Percentiles rank a stretch among this genome's conserved stretches.
Evolutionary conservation across 2,888 invertebrate species (phyloP).

Genomic region (Mystacides longicornis): DNA sequence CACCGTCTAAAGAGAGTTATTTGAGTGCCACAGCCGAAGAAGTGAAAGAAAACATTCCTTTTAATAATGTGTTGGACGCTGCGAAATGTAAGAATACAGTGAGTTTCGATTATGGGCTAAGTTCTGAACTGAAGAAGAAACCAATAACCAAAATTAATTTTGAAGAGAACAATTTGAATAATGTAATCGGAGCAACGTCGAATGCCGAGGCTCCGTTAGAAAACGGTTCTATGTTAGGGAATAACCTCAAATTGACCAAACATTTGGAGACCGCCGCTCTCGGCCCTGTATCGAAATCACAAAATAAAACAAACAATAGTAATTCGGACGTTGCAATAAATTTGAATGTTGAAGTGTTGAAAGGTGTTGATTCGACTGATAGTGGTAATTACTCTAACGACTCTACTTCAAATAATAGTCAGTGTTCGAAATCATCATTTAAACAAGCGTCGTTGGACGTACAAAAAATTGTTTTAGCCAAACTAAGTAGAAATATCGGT

Average conservation of each 20-base stretch:
- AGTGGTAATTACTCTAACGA: conserved; percentile 9
- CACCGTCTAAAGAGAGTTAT: not conserved
- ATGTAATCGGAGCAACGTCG: not conserved
- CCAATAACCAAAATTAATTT: not conserved
- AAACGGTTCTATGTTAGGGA: not conserved
- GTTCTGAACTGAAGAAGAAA: not conserved
- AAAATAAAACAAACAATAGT: not conserved
- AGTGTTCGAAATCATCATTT: conserved; percentile 35
- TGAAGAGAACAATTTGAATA: not conserved
- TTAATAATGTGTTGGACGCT: too few relatives aligned
- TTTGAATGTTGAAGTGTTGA: conserved; percentile 4
- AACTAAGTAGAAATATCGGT: conserved; percentile 71
- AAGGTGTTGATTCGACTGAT: conserved; percentile 15
- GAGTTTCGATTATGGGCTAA: not conserved
- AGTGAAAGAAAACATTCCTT: not conserved
- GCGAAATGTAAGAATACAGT: not conserved
- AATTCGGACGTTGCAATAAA: not conserved
- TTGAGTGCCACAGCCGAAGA: not conserved
- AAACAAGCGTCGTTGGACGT: conserved; percentile 62
- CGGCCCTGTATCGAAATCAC: not conserved
- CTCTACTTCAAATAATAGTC: not conserved
- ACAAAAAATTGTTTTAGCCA: conserved; percentile 66
- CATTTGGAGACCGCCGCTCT: not conserved
- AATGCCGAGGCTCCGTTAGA: too few relatives aligned
- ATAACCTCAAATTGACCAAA: not conserved